These are phyloP conservation scores for Selenia dentaria DNA, from an alignment of 2,888 invertebrate species.

Conservation along the genomic window DNA sequence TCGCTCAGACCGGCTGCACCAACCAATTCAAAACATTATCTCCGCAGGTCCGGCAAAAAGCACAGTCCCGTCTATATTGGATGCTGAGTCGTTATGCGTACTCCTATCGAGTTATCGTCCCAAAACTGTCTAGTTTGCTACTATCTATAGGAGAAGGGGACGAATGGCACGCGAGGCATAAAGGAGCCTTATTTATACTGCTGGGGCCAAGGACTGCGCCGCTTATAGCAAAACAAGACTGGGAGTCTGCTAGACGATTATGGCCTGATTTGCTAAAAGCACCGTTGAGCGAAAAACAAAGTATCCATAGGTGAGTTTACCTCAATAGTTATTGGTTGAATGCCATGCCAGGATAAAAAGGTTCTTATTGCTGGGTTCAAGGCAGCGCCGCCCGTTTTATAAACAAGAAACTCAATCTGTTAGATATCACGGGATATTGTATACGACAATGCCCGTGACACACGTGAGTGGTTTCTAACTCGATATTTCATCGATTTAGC, in stretches of 20 bases:
- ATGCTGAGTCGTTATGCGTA: constrained; percentile 88
- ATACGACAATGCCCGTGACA: too few species aligned
- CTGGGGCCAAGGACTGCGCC: constrained; percentile 87
- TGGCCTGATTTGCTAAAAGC: constrained; percentile 93
- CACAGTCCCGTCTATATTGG: constrained; percentile 87
- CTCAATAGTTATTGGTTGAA: too few species aligned
- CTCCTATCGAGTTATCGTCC: constrained; percentile 88
- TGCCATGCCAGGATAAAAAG: too few species aligned
- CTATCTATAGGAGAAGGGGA: constrained; percentile 58
- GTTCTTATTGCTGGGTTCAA: too few species aligned
- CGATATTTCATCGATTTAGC: too few species aligned
- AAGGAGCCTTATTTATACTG: constrained; percentile 91
- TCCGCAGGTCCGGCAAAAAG: constrained; percentile 83
- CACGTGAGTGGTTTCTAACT: too few species aligned
- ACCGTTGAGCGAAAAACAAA: constrained; percentile 93
- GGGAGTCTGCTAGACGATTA: constrained; percentile 87
- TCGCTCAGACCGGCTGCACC: too few species aligned
- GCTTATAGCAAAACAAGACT: constrained; percentile 89
- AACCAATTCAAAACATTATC: too few species aligned
- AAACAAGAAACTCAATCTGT: too few species aligned
- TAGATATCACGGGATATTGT: too few species aligned
- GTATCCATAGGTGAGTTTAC: constrained; percentile 85
- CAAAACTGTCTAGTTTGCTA: constrained; percentile 86
- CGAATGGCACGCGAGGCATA: constrained; percentile 73
- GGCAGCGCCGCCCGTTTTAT: too few species aligned